Evolutionary conservation across 2,888 invertebrate genomes (phyloP).

Genomic region (Leptopterna dolabrata): DNA sequence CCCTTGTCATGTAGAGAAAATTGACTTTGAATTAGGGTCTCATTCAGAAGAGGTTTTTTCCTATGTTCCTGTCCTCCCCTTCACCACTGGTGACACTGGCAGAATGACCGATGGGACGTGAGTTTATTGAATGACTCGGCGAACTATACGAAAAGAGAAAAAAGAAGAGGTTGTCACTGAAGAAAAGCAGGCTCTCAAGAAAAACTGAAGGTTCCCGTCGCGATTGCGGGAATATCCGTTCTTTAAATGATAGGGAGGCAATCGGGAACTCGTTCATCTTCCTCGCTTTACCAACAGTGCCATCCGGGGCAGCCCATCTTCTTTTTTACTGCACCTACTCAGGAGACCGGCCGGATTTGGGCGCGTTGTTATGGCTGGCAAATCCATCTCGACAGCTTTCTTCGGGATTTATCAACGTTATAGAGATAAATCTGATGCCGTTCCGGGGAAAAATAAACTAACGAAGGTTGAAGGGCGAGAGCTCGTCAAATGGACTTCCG

Average conservation of each 20-base stretch:
- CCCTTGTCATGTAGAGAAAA: no score
- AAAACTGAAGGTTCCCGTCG: background rate
- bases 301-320: background rate
- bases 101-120: background rate
- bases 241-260: background rate
- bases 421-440: slow-evolving; percentile 9
- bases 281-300: background rate
- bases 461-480: background rate
- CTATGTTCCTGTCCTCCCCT: no score
- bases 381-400: background rate
- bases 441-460: background rate
- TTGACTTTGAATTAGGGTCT: no score
- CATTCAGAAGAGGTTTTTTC: no score
- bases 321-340: slow-evolving; percentile 8
- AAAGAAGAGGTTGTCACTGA: background rate
- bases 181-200: background rate
- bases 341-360: background rate
- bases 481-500: background rate
- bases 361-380: background rate
- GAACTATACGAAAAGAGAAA: background rate
- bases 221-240: background rate
- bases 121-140: background rate
- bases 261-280: slow-evolving; percentile 10
- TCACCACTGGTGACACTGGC: no score
- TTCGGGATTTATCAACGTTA: background rate